Base-by-base conservation (phyloP, 2,113 vertebrate species). In the Ornithorhynchus anatinus region DNA sequence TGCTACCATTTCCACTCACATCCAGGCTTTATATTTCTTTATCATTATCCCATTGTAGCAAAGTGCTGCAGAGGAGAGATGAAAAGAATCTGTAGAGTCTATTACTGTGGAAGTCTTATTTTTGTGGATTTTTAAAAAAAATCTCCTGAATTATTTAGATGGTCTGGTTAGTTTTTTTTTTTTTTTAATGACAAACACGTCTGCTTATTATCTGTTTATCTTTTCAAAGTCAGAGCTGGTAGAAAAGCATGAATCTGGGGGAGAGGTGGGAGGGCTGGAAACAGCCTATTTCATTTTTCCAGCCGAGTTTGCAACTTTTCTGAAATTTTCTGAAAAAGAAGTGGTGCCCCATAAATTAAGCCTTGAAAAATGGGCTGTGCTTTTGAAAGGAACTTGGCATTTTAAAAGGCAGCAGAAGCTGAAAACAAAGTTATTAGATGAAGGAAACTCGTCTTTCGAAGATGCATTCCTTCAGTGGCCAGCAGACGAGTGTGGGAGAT, bases 71-170 rank as follows among this genome's bases (percentile, higher is more conserved):
- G 64, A 80, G 42, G 33, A 35, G 36, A 68, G 66, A 78, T 85
- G 73, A 87, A 74, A 87, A 82, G 84, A 72, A 59, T 45, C 80
- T 84, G 79, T 70, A 27, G 77, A 79, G 59, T 65, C 59, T 57
- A 40, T 52, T 63, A 63, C 59, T 57, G 14, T 59, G 44, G 14
- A 78, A 59, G 54, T 48, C 25, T 43, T 63, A 39, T 75, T 77
- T 8, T 82, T 82, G n/a, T n/a, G n/a, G n/a, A n/a, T 74, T 86
- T 85, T 84, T 84, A 78, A n/a, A n/a, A n/a, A n/a, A 85, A 74
- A 75, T 65, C 53, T 77, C 39, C 64, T 85, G 79, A 75, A 85
- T 88, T 82, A 85, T 86, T 86, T 79, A 85, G 67, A 59, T 69
- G 77, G 35, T 54, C 42, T 83, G 35, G 32, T 48, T 33, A 67